phyloP scores from a whole-genome alignment of 1,140 invertebrate species.

The Geopemphigus sp. region DNA sequence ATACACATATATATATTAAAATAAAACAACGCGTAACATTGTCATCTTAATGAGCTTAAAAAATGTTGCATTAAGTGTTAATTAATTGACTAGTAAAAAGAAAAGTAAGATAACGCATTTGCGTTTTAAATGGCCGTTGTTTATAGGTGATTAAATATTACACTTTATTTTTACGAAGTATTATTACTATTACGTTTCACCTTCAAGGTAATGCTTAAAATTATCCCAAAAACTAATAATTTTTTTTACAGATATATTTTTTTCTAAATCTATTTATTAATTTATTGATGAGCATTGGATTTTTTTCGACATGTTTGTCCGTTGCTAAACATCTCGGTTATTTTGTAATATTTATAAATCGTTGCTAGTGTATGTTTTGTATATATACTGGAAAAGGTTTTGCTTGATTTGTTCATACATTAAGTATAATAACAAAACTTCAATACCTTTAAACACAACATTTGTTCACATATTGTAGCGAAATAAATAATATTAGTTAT shows the following conservation, averaged over 20 bases:
- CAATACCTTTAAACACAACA: neutral
- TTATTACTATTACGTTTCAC: too few species aligned
- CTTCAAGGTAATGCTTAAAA: too few species aligned
- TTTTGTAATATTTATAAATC: neutral
- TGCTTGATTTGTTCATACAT: neutral
- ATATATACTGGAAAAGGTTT: neutral
- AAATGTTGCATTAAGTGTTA: neutral
- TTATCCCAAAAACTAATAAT: too few species aligned
- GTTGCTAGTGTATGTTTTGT: neutral
- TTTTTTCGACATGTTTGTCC: neutral
- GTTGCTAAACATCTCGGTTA: neutral
- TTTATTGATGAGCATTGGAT: neutral
- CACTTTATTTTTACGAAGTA: neutral
- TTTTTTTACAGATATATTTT: too few species aligned
- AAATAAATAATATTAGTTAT: conserved; percentile 9
- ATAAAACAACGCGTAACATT: neutral
- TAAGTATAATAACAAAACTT: neutral
- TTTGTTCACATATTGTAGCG: neutral
- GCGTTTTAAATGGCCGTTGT: neutral
- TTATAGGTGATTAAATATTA: neutral
- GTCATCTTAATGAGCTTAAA: neutral
- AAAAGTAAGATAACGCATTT: neutral
- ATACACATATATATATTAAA: neutral
- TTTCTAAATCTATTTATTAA: too few species aligned
- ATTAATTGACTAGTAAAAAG: neutral